Base-by-base conservation (phyloP, 2,797 vertebrate genomes). In the Aotus griseimembra region DNA sequence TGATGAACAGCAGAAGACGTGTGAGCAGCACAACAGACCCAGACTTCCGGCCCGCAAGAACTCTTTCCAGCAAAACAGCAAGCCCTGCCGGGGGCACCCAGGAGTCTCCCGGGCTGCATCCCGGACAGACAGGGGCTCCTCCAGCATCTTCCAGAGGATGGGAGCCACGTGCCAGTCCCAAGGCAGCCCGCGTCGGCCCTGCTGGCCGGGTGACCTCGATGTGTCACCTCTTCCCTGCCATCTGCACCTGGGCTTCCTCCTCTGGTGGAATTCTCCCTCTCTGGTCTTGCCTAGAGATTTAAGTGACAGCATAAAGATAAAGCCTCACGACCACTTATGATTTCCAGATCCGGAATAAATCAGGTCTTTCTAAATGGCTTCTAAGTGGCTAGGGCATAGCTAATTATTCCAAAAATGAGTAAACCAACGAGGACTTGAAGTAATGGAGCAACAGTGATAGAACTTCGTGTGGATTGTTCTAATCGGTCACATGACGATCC, bases 1-100 rank as follows among this genome's bases (percentile, higher is more conserved):
- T 96, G 98, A 98, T 98, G 98, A 96, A 98, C 98, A 97, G 98
- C 96, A 97, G 97, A 98, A 98, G 97, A 97, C 93, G 96, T 90
- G 98, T 98, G 98, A 90, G 98, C 92, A 92, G 96, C 98, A 97
- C 98, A 97, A 97, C 97, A 95, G 97, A 96, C 61, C 95, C 82
- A 84, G 96, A 95, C 98, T 99, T 99, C 98, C 98, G 98, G 98
- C 96, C 97, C 94, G 96, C 96, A 96, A 87, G 85, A 96, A n/a
- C 46, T 12, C 85, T 73, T 44, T 64, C 73, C 72, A 48, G 82
- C 76, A 41, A 70, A 57, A 20, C 4, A 0, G 67, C 41, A 5
- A 15, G 7, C 19, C 0, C 57, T 1, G 64, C 0, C 4, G 0
- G 24, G 0, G 39, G 33, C 58, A 19, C 30, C 50, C 26, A 50